These are phyloP conservation scores for Lycodopsis pacificus DNA, from an alignment of 2,797 vertebrate genomes.

Conservation along the genomic window DNA sequence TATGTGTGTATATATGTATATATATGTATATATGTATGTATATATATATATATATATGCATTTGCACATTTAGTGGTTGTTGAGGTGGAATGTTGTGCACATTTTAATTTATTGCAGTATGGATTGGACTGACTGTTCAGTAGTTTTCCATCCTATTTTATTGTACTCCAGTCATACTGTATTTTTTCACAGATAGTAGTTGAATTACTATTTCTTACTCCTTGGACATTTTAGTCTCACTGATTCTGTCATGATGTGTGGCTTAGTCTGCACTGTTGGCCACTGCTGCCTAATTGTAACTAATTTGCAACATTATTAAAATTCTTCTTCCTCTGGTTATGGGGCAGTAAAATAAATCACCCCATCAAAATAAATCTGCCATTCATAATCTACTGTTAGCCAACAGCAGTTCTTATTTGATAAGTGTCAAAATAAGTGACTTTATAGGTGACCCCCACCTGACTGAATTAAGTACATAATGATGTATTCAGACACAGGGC, in stretches of 20 bases:
- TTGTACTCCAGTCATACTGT: no score
- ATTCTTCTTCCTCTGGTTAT: background rate
- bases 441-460: background rate
- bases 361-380: background rate
- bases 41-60: no score
- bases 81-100: no score
- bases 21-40: no score
- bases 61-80: no score
- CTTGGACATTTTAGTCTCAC: background rate
- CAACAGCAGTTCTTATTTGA: no score
- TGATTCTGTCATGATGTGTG: background rate
- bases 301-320: background rate
- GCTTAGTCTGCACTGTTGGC: no score
- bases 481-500: slow-evolving; percentile 37
- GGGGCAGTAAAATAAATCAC: background rate
- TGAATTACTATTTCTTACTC: background rate
- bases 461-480: slow-evolving; percentile 17
- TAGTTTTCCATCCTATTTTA: no score
- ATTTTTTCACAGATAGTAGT: no score
- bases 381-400: background rate
- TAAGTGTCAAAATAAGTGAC: slow-evolving; percentile 1
- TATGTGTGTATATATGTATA: no score
- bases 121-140: no score
- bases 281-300: background rate
- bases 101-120: no score